Percentiles rank a stretch among this genome's conserved stretches.
phyloP scores from a whole-genome alignment of 2,888 invertebrate species.

The Ellobium chinense region DNA sequence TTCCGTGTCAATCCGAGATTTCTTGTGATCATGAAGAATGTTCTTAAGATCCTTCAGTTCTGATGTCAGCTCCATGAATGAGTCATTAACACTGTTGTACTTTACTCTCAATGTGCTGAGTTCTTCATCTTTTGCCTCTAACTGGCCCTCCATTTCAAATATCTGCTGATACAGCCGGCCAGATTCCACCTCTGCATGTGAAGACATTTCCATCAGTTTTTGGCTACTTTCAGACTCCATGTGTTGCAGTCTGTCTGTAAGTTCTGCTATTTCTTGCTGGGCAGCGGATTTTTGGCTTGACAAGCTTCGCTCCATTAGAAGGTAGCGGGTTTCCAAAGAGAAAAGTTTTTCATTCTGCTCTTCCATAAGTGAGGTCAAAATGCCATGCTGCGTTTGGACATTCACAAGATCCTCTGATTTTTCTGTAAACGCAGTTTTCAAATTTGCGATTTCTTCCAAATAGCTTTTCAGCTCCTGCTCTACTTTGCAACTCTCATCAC shows the following conservation, averaged over 20 bases:
- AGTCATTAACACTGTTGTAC: constrained; percentile 24
- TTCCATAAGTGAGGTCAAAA: constrained; percentile 8
- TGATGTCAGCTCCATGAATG: constrained; percentile 35
- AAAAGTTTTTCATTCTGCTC: constrained; percentile 25
- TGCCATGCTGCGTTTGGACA: not conserved
- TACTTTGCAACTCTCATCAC: not conserved
- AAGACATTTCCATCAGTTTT: constrained; percentile 20
- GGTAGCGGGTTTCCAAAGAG: constrained; percentile 18
- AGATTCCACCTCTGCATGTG: constrained; percentile 18
- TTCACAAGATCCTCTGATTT: constrained; percentile 16
- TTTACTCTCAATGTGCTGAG: constrained; percentile 20
- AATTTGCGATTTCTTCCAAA: constrained; percentile 11
- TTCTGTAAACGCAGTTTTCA: constrained; percentile 16
- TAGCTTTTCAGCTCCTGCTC: not conserved
- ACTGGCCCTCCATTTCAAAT: constrained; percentile 20
- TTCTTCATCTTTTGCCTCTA: constrained; percentile 29
- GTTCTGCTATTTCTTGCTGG: not conserved
- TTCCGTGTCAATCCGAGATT: constrained; percentile 29
- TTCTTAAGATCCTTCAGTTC: constrained; percentile 43
- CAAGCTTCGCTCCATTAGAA: constrained; percentile 1
- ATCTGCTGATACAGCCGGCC: constrained; percentile 23
- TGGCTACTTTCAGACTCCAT: not conserved
- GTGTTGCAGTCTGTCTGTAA: constrained; percentile 21
- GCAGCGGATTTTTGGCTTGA: not conserved
- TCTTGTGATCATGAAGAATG: constrained; percentile 44